phyloP scores from a whole-genome alignment of 1,140 invertebrate genomes.

The Sminthurides bifidus region DNA sequence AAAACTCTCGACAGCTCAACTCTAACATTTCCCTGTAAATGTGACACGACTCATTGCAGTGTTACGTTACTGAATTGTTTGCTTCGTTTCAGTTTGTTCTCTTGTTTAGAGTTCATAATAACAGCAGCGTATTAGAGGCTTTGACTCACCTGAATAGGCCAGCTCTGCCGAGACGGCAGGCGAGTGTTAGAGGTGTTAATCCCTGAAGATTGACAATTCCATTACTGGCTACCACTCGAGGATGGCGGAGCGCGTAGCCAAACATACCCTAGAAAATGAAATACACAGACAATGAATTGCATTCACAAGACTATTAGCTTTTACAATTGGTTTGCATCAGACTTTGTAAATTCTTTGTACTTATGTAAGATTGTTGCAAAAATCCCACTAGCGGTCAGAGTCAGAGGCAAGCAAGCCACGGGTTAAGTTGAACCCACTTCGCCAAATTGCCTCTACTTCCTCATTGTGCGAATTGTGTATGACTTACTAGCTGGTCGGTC shows the following conservation, averaged over 20 bases:
- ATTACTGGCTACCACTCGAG: slow-evolving; percentile 78
- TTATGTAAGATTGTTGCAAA: no score
- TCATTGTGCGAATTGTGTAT: no score
- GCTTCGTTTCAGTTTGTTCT: not conserved
- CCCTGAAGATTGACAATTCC: slow-evolving; percentile 77
- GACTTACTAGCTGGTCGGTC: slow-evolving; percentile 77
- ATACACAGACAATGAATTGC: slow-evolving; percentile 11
- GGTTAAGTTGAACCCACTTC: no score
- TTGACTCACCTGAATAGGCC: slow-evolving; percentile 59
- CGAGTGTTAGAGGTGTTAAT: slow-evolving; percentile 85
- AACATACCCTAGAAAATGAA: slow-evolving; percentile 88
- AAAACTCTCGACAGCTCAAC: slow-evolving; percentile 87
- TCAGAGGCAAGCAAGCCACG: no score
- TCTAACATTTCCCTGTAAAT: slow-evolving; percentile 87
- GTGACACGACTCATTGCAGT: no score
- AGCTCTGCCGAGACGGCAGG: slow-evolving; percentile 87
- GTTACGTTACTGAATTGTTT: no score
- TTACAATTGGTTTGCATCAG: no score
- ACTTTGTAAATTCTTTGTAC: no score
- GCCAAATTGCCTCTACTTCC: no score
- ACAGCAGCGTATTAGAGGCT: not conserved
- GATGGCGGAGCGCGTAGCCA: slow-evolving; percentile 89
- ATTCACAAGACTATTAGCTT: no score
- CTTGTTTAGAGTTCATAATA: not conserved
- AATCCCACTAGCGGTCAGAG: no score